Percentiles rank a stretch among this genome's conserved stretches.
These are phyloP conservation scores for Eulemur rufifrons DNA, from an alignment of 2,113 vertebrate species.

Conservation along the genomic window DNA sequence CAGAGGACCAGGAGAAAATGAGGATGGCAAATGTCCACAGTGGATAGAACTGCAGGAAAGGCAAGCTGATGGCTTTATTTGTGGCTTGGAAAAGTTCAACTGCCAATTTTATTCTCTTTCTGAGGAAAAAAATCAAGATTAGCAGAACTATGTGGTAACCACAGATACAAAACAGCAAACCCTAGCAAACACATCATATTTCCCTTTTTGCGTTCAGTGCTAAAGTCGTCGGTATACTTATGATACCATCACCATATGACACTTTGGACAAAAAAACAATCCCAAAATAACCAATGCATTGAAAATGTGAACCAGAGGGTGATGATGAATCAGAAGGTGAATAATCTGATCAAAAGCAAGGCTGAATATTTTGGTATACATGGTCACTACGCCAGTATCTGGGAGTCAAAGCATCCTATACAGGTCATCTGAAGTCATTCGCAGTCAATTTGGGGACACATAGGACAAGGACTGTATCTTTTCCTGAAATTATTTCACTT, in stretches of 20 bases:
- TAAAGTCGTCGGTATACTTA: constrained; percentile 73
- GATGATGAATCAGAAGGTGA: constrained; percentile 78
- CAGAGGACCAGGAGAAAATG: constrained; percentile 85
- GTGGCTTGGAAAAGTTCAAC: constrained; percentile 81
- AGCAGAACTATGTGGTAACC: constrained; percentile 83
- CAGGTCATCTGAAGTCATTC: neutral
- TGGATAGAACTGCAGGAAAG: constrained; percentile 85
- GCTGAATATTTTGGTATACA: constrained; percentile 34
- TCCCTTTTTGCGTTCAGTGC: constrained; percentile 80
- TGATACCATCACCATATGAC: constrained; percentile 82
- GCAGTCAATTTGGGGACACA: constrained; percentile 61
- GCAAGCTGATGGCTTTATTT: constrained; percentile 80
- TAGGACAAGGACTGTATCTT: constrained; percentile 79
- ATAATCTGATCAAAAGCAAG: constrained; percentile 76
- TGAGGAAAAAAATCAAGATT: constrained; percentile 75
- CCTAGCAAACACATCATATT: constrained; percentile 80
- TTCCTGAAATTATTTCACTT: constrained; percentile 82
- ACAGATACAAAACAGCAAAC: constrained; percentile 77
- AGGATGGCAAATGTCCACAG: constrained; percentile 86
- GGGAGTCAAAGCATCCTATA: neutral
- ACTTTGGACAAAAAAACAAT: constrained; percentile 81
- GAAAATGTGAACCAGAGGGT: constrained; percentile 75
- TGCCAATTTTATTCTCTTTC: constrained; percentile 78
- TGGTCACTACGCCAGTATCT: neutral
- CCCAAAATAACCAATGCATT: constrained; percentile 79